Evolutionary conservation across 2,797 vertebrate species (phyloP), one percentile per base, ranked within the genome.

Genomic region (Macropus fuliginosus): DNA sequence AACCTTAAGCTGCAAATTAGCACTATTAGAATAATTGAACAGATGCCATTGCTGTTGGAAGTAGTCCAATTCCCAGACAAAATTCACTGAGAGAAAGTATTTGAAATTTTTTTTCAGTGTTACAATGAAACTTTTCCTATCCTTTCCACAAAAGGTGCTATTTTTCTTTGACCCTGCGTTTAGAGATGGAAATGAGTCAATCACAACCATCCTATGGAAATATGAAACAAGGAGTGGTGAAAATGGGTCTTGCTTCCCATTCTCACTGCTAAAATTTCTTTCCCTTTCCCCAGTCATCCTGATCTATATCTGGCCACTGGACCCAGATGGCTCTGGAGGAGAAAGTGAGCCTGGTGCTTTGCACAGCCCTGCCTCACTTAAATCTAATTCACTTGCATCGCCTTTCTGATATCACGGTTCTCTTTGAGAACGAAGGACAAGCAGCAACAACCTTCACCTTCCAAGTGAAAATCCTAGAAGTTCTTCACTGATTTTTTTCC

Each of bases 1-100:
- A 97, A 96, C 91, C 92, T 94, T 97, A 55, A 52, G 34, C 8
- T 96, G 24, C 94, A 96, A 96, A 96, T 96, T 57, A 94, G 31
- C 93, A 97, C 14, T 74, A 95, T 97, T 56, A 95, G 90, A 91
- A 95, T 97, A 98, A 97, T 1, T 46, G 93, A 97, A 62, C 52
- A 74, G 55, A 55, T 62, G 27, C 46, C 95, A 96, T 93, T 96
- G 91, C 40, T 96, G 97, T 87, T 97, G 93, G 96, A 96, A 81
- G 21, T 5, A 29, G 90, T 96, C 93, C 54, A 91, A 96, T 96
- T 93, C 97, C 56, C 56, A 81, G 54, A 93, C 74, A 98, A 93
- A 94, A 91, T 34, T 92, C 62, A 81, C 55, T 57, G 52, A 57
- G 12, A 57, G 59, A 81, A 66, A 93, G 29, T 40, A 16, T 89